Evolutionary conservation across 1,140 invertebrate species (phyloP), one percentile per base, ranked within the genome.

Genomic region (Cepaea nemoralis): DNA sequence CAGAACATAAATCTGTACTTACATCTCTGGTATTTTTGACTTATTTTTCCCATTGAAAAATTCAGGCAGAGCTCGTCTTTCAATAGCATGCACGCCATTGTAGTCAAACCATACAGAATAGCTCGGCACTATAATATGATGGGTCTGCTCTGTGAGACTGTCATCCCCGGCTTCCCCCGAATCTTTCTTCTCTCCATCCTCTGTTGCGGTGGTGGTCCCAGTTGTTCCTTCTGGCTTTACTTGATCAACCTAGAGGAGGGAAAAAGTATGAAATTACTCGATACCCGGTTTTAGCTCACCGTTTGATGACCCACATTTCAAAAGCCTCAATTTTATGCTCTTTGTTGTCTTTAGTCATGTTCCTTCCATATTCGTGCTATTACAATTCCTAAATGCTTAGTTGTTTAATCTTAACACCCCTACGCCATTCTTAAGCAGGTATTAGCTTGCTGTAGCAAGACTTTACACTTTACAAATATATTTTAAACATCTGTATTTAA

Each of bases 31-130:
- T 0, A 98, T 99, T 92, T 99, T 99, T 0, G 98, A 99, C 92
- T 99, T 98, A 89, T 99, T 99, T 91, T 98, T 97, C 40, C 94
- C 95, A 91, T 99, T 99, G 90, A 99, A 99, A 91, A 99, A 99
- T 92, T 99, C 99, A 0, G 98, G 97, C 83, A 99, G 92, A 0
- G 97, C 98, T 75, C 98, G 93, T 90, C 98, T 97, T 91, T 99
- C 99, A 37, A 98, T 96, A 22, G 95, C 95, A 91, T 99, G 98
- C 84, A 99, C 98, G 0, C 97, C 96, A 92, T 99, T 99, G 91
- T 99, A 99, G 92, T 99, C 99, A 91, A 99, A 99, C 99, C 99
- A 99, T 3, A 98, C 96, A 0, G 98, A 96, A 92, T 99, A 99
- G 82, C 97, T 98, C 16, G 99, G 99, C 63, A 99, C 96, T 70